A percentile compares a stretch with the other conserved stretches of the same genome.
phyloP scores from a whole-genome alignment of 2,113 vertebrate genomes.

The Piprites chloris region DNA sequence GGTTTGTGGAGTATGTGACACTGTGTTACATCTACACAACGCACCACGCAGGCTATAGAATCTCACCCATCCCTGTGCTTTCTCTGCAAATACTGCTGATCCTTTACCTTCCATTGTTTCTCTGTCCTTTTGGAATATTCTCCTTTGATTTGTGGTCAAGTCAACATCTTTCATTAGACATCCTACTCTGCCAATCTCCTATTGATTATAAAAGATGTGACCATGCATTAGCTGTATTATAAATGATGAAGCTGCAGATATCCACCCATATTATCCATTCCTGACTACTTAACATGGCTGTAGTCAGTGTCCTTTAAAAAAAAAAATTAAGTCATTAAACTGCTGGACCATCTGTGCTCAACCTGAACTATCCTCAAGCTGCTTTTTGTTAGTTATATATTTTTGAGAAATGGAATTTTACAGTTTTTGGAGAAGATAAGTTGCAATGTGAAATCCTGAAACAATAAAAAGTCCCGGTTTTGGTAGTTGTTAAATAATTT shows the following conservation, averaged over 20 bases:
- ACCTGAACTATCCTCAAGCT: not conserved
- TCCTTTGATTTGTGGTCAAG: not conserved
- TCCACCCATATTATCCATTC: not conserved
- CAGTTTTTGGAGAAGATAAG: not conserved
- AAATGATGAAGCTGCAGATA: conserved; percentile 1
- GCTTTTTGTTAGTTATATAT: not conserved
- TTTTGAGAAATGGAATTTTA: not conserved
- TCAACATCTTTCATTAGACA: not conserved
- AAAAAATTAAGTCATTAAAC: not conserved
- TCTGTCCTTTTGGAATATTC: not conserved
- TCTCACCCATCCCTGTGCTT: not conserved
- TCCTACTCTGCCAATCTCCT: not conserved
- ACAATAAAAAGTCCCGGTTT: not conserved
- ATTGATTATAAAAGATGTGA: conserved; percentile 22
- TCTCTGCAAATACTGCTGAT: not conserved
- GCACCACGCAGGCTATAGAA: not conserved
- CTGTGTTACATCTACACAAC: not conserved
- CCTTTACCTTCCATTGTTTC: not conserved
- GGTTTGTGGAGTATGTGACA: rapidly evolving
- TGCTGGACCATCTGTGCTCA: not conserved
- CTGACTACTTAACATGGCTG: not conserved
- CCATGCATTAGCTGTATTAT: not conserved
- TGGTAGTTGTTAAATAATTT: not conserved
- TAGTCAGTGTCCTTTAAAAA: not conserved
- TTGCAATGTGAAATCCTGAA: not conserved